Percentiles rank a stretch among this genome's conserved stretches.
Evolutionary conservation across 1,140 invertebrate species (phyloP).

Genomic region (Prorops nasuta): DNA sequence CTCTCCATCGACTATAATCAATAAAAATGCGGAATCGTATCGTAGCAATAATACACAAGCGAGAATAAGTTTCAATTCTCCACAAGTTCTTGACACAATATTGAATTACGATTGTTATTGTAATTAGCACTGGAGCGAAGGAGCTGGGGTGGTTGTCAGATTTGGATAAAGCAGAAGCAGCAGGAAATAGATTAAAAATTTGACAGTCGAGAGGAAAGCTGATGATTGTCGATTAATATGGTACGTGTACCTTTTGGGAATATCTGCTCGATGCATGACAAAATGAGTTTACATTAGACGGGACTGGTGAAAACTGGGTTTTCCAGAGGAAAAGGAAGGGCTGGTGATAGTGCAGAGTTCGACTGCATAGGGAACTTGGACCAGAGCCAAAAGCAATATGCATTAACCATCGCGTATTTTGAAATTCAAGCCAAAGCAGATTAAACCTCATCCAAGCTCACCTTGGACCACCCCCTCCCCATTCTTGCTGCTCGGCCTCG

Average conservation of each 20-base stretch:
- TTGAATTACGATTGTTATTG: no score
- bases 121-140: no score
- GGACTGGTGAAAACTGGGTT: constrained; percentile 11
- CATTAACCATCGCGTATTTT: constrained; percentile 44
- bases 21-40: no score
- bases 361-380: constrained; percentile 37
- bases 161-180: no score
- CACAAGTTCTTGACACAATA: no score
- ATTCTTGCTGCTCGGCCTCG: background rate
- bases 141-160: no score
- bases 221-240: background rate
- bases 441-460: constrained; percentile 26
- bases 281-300: constrained; percentile 44
- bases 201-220: constrained; percentile 9
- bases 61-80: no score
- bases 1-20: no score
- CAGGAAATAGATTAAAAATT: no score
- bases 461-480: constrained; percentile 3
- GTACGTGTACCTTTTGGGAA: no score
- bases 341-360: constrained; percentile 7
- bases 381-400: constrained; percentile 41
- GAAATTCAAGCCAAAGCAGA: constrained; percentile 42
- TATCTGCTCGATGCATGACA: constrained; percentile 36
- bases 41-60: no score
- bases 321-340: background rate